A percentile compares a stretch with the other conserved stretches of the same genome.
Conservation (phyloP, 2,888 invertebrate species). For the Orgyia antiqua region DNA sequence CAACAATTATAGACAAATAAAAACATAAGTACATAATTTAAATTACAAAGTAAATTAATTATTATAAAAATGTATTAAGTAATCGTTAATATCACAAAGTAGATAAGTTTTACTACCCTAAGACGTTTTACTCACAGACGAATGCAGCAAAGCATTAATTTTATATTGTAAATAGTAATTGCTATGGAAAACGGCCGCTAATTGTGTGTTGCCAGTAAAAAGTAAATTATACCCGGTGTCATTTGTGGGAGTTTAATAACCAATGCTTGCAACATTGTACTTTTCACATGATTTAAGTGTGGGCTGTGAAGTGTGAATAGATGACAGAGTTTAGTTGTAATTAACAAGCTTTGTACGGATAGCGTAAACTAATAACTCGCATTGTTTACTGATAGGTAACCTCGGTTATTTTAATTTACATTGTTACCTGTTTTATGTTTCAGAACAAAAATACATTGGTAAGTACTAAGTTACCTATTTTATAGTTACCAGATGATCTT, state of each 20-base stretch:
- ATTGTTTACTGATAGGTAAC: conserved; percentile 4
- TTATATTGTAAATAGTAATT: conserved; percentile 44
- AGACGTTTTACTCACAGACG: conserved; percentile 20
- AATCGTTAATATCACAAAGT: conserved; percentile 27
- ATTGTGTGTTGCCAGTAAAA: conserved; percentile 40
- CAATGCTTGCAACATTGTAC: conserved; percentile 35
- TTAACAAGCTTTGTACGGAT: conserved; percentile 24
- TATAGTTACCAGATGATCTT: too few species aligned
- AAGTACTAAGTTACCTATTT: too few species aligned
- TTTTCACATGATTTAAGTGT: conserved; percentile 25
- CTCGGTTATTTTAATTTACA: neutral
- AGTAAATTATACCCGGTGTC: conserved; percentile 41
- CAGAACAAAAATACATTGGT: too few species aligned
- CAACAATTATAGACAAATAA: too few species aligned
- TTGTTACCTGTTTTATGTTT: too few species aligned
- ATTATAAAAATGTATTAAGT: conserved; percentile 19
- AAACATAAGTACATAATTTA: conserved; percentile 3
- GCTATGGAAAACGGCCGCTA: conserved; percentile 31
- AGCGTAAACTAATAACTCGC: conserved; percentile 8
- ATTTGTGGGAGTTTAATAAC: conserved; percentile 29
- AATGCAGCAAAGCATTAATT: conserved; percentile 30
- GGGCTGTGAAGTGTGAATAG: conserved; percentile 12
- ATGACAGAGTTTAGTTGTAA: conserved; percentile 29
- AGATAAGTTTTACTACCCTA: conserved; percentile 10
- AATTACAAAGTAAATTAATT: conserved; percentile 20